Conservation (phyloP, 2,113 vertebrate genomes). For the Rhabdornis inornatus region DNA sequence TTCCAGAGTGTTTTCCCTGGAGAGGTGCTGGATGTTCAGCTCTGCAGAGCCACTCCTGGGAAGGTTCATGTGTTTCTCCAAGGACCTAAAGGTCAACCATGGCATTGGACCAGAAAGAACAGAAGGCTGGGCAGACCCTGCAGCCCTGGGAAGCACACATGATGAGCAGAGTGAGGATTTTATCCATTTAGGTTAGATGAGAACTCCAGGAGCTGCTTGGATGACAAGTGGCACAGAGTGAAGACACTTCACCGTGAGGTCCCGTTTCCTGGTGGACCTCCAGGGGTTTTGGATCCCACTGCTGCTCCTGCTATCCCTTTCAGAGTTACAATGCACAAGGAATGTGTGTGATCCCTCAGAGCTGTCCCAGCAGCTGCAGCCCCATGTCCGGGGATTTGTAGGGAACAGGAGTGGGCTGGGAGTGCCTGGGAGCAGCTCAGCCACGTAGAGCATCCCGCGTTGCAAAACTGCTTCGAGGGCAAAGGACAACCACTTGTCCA, state of each 20-base stretch:
- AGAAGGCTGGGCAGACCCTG: neutral
- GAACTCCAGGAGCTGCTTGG: neutral
- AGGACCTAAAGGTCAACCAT: accelerated
- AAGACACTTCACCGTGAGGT: accelerated
- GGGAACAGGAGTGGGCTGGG: neutral
- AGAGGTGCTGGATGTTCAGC: neutral
- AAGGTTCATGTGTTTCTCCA: accelerated
- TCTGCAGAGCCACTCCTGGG: neutral
- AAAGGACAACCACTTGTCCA: neutral
- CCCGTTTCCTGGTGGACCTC: accelerated
- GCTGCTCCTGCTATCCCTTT: neutral
- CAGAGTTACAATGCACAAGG: neutral
- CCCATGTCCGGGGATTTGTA: accelerated
- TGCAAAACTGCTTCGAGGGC: neutral
- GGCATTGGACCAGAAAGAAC: accelerated
- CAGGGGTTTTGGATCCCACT: accelerated
- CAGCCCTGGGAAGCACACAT: neutral
- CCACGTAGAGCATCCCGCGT: neutral
- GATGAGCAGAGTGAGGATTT: neutral
- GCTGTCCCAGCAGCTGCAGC: neutral
- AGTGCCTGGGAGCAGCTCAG: neutral
- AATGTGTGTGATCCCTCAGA: neutral
- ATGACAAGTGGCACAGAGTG: accelerated
- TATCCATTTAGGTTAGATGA: neutral
- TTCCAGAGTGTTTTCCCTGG: neutral